Base-by-base conservation (phyloP, 2,113 vertebrate species). In the Barbus barbus region DNA sequence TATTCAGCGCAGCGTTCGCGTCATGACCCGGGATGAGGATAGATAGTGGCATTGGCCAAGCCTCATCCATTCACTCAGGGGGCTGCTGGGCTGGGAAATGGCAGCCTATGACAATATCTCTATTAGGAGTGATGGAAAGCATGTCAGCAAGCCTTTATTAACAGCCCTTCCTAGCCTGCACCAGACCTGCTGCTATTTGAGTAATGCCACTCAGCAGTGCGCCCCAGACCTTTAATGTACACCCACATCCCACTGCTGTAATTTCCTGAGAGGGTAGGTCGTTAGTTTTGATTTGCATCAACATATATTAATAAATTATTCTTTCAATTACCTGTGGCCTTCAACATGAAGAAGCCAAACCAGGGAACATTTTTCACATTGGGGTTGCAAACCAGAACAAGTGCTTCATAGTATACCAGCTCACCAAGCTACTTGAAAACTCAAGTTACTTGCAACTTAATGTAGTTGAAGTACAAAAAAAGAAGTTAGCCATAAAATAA, bases 51-150 rank as follows among this genome's bases (percentile, higher is more conserved):
- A 67, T 74, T 46, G 86, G 85, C 84, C 86, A 88, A 75, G 1
- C 86, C 90, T 69, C 85, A 92, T 93, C 85, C 87, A 91, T 89
- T 91, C 84, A 75, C 85, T 78, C 38, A 48, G 18, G 67, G 79
- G 83, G 82, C 56, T 80, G 84, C 85, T 51, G 90, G 81, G 78
- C 87, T 86, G 33, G 81, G 86, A 88, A 87, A 89, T 82, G 86
- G 88, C 88, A 86, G 81, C n/a, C 86, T 84, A 83, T 89, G 90
- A 91, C 92, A 90, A 92, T 91, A 90, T 92, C 91, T 92, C 86
- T 92, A 91, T 92, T 92, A 92, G 84, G 78, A 90, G 41, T 89
- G 88, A 91, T 88, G 85, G 88, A 93, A 91, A 63, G 58, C 41
- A 63, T 89, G 91, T 84, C 83, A 36, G 22, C 36, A 85, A 80